phyloP scores from a whole-genome alignment of 2,113 vertebrate species.

The Columba janthina region DNA sequence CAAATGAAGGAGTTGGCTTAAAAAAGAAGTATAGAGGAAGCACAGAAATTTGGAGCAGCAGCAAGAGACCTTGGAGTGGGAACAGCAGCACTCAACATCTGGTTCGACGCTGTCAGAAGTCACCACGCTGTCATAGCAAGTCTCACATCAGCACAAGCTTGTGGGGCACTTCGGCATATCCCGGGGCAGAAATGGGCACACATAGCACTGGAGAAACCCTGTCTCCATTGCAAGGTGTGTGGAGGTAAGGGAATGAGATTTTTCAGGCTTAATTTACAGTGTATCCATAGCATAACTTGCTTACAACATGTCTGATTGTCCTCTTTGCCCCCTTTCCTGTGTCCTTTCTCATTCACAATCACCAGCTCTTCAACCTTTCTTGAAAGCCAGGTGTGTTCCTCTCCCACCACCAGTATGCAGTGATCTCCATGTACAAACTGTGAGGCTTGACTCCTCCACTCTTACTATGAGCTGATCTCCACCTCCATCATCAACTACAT shows the following conservation, averaged over 20 bases:
- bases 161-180: neutral
- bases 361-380: neutral
- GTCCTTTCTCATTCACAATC: neutral
- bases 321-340: neutral
- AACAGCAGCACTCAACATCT: neutral
- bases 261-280: neutral
- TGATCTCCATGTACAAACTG: neutral
- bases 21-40: neutral
- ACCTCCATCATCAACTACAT: neutral
- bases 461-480: neutral
- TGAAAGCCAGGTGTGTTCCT: neutral
- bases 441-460: neutral
- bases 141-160: fast-evolving
- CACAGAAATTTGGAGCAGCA: neutral
- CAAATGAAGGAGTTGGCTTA: neutral
- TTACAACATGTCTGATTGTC: neutral
- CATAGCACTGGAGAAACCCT: neutral
- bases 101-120: neutral
- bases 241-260: neutral
- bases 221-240: neutral
- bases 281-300: neutral
- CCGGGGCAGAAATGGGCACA: neutral
- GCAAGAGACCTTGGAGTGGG: neutral
- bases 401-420: neutral
- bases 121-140: fast-evolving